phyloP scores from a whole-genome alignment of 2,113 vertebrate genomes.

The Cyprinus carpio region DNA sequence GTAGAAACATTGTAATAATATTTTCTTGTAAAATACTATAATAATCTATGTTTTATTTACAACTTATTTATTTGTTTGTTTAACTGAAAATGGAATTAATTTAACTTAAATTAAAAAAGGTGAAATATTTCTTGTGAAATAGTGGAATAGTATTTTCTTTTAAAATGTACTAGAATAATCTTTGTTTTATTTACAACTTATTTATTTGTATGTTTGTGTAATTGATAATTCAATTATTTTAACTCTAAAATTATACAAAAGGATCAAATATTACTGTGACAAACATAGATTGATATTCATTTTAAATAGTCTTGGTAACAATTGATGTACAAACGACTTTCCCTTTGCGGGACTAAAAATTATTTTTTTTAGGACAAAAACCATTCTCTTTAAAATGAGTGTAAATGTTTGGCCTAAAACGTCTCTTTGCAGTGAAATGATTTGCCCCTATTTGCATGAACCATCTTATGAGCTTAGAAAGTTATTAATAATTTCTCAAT shows the following conservation, averaged over 20 bases:
- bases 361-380: background rate
- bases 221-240: background rate
- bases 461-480: conserved; percentile 44
- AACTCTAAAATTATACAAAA: background rate
- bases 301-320: background rate
- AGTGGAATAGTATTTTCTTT: too few species aligned
- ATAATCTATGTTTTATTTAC: too few species aligned
- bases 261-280: background rate
- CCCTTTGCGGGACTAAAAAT: background rate
- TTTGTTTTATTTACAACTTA: too few species aligned
- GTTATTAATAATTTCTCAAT: conserved; percentile 56
- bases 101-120: background rate
- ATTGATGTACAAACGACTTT: background rate
- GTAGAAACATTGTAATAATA: too few species aligned
- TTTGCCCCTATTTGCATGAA: conserved; percentile 37
- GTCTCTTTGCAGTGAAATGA: conserved; percentile 22
- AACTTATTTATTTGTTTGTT: too few species aligned
- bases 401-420: conserved; percentile 23
- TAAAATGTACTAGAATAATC: too few species aligned
- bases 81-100: background rate
- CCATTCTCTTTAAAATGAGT: background rate
- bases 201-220: too few species aligned
- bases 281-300: background rate
- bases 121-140: too few species aligned
- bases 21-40: too few species aligned